These are phyloP conservation scores for Stramonita haemastoma DNA, from an alignment of 2,888 invertebrate genomes.

Conservation along the genomic window DNA sequence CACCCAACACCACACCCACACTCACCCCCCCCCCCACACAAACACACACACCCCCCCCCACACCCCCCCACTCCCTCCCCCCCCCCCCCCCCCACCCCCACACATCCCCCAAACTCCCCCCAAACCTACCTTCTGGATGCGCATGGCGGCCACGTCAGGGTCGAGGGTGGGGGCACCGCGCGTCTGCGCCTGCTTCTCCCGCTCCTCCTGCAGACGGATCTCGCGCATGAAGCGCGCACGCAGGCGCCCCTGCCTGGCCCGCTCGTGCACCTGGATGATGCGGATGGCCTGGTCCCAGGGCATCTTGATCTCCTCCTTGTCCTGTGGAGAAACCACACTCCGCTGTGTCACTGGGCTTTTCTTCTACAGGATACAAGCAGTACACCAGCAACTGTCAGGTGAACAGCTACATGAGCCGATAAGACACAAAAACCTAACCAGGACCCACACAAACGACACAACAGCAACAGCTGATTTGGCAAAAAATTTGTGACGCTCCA, in stretches of 20 bases:
- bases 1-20: neutral
- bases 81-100: neutral
- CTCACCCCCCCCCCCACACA: neutral
- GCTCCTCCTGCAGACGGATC: slow-evolving; percentile 87
- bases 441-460: too few species aligned
- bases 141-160: slow-evolving; percentile 82
- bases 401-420: too few species aligned
- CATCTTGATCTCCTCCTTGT: slow-evolving; percentile 74
- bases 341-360: neutral
- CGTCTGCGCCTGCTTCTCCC: slow-evolving; percentile 83
- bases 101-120: neutral
- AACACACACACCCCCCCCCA: neutral
- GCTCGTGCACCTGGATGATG: slow-evolving; percentile 88
- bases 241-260: slow-evolving; percentile 90
- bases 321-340: slow-evolving; percentile 52
- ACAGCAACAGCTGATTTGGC: too few species aligned
- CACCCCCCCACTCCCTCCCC: neutral
- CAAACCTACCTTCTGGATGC: slow-evolving; percentile 85
- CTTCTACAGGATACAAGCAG: too few species aligned
- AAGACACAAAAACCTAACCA: too few species aligned
- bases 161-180: slow-evolving; percentile 76
- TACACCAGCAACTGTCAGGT: too few species aligned
- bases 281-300: slow-evolving; percentile 87
- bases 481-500: too few species aligned
- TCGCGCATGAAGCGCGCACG: slow-evolving; percentile 94